phyloP scores from a whole-genome alignment of 2,797 vertebrate species.

The Tadarida brasiliensis region DNA sequence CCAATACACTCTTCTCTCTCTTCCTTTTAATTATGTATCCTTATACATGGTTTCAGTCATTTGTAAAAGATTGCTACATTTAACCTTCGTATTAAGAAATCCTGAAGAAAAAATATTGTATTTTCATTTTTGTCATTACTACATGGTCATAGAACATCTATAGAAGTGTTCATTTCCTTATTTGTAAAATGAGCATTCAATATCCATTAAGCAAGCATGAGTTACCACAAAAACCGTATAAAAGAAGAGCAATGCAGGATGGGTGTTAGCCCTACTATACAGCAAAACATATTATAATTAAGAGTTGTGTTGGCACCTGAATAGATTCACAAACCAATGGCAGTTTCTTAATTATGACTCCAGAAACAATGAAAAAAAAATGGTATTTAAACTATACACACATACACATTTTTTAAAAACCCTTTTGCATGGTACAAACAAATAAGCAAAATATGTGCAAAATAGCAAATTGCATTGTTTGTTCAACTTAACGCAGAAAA shows the following conservation, averaged over 20 bases:
- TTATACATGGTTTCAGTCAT: neutral
- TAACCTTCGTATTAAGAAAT: slow-evolving; percentile 31
- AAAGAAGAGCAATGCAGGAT: neutral
- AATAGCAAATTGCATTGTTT: neutral
- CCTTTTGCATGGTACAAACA: neutral
- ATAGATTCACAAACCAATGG: neutral
- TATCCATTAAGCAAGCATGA: neutral
- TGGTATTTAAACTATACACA: neutral
- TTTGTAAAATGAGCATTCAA: slow-evolving; percentile 35
- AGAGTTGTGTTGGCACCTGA: neutral
- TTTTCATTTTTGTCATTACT: slow-evolving; percentile 21
- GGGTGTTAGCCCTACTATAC: neutral
- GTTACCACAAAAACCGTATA: neutral
- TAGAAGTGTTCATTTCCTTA: neutral
- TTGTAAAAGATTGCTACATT: slow-evolving; percentile 1
- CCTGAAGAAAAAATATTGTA: neutral
- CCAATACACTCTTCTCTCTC: neutral
- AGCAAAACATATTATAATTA: neutral
- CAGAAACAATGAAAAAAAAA: neutral
- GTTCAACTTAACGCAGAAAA: neutral
- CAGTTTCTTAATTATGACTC: neutral
- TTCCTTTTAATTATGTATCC: slow-evolving; percentile 3
- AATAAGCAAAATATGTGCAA: slow-evolving; percentile 32
- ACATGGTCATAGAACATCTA: neutral
- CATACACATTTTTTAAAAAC: neutral